A percentile compares a stretch with the other conserved stretches of the same genome.
Conservation (phyloP, 2,797 vertebrate genomes). For the Macrochelys suwanniensis region DNA sequence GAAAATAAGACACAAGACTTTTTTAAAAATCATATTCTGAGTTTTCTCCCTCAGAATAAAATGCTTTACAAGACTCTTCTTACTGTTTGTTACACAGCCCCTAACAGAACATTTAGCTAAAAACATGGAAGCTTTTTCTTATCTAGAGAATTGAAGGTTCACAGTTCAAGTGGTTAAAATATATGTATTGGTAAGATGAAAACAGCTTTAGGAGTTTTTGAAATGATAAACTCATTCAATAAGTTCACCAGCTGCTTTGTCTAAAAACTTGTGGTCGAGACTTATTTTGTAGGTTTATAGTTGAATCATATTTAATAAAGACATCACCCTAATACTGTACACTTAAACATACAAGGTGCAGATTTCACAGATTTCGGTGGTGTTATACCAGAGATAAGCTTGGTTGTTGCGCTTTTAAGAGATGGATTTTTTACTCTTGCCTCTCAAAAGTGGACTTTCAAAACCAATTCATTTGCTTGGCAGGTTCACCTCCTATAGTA, state of each 20-base stretch:
- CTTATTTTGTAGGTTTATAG: neutral
- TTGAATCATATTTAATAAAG: neutral
- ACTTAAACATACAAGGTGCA: neutral
- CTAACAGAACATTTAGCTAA: neutral
- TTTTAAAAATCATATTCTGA: conserved; percentile 1
- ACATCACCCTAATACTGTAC: neutral
- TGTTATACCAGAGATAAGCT: neutral
- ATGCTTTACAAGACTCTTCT: neutral
- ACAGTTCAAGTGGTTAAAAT: neutral
- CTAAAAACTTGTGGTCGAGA: neutral
- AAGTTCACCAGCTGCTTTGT: neutral
- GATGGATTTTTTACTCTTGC: neutral
- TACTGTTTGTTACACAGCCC: neutral
- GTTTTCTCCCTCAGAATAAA: neutral
- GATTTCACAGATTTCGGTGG: neutral
- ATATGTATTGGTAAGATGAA: neutral
- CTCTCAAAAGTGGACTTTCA: neutral
- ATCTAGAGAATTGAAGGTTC: neutral
- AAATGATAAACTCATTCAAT: neutral
- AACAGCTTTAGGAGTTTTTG: neutral
- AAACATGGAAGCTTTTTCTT: too few relatives aligned
- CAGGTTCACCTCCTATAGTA: neutral
- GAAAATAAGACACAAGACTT: conserved; percentile 39
- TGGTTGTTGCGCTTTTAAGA: neutral
- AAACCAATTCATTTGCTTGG: neutral